Conservation (phyloP, 2,888 invertebrate genomes). For the Parasteatoda lunata region DNA sequence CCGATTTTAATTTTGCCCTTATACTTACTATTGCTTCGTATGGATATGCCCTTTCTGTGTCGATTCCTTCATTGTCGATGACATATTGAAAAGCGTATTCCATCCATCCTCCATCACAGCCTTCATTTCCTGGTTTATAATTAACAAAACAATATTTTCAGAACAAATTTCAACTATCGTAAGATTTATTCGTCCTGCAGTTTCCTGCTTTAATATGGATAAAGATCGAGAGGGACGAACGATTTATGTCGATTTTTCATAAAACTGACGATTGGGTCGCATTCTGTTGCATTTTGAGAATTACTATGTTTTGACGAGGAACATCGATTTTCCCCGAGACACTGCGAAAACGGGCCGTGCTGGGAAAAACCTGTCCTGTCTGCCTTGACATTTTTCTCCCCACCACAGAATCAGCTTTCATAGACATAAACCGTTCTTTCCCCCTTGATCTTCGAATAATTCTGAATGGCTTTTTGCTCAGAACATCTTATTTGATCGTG, state of each 20-base stretch:
- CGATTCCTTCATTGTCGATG: slow-evolving; percentile 36
- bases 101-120: slow-evolving; percentile 50
- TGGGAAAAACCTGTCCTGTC: neutral
- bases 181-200: too few relatives aligned
- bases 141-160: too few relatives aligned
- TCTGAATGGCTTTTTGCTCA: too few relatives aligned
- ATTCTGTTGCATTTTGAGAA: neutral
- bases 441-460: too few relatives aligned
- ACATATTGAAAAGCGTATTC: slow-evolving; percentile 46
- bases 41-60: slow-evolving; percentile 31
- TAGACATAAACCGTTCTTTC: too few relatives aligned
- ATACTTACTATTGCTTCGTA: slow-evolving; percentile 29
- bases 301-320: neutral
- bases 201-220: too few relatives aligned
- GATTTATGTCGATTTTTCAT: neutral
- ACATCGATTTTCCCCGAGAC: neutral
- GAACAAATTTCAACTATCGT: too few relatives aligned
- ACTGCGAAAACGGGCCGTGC: neutral
- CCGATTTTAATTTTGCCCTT: neutral
- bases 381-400: too few relatives aligned
- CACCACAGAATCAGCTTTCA: too few relatives aligned
- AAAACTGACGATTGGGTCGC: neutral
- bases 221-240: neutral
- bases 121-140: slow-evolving; percentile 24
- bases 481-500: too few relatives aligned